These are phyloP conservation scores for Apogon talboti DNA, from an alignment of 2,797 vertebrate genomes.

Conservation along the genomic window DNA sequence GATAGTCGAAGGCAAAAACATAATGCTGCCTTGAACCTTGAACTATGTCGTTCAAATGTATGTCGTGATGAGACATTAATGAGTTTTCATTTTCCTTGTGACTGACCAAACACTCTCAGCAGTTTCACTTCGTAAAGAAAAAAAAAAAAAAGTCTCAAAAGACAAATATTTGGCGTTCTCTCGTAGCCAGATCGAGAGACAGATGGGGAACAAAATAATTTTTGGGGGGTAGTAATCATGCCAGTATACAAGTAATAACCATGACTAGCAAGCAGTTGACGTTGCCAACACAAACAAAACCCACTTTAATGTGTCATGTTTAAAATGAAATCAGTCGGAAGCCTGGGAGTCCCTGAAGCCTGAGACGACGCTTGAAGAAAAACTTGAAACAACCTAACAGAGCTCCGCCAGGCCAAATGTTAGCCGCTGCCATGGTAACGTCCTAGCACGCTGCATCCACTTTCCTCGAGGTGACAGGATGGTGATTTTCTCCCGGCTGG, in stretches of 20 bases:
- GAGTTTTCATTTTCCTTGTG: conserved; percentile 35
- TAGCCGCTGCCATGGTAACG: conserved; percentile 39
- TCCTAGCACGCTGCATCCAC: conserved; percentile 12
- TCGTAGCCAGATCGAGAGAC: conserved; percentile 65
- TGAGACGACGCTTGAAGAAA: conserved; percentile 5
- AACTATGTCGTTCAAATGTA: background rate
- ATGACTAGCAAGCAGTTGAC: conserved; percentile 40
- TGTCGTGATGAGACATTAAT: conserved; percentile 61
- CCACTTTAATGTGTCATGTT: conserved; percentile 61
- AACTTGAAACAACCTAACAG: conserved; percentile 35
- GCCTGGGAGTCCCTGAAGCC: conserved; percentile 11
- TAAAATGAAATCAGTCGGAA: conserved; percentile 49
- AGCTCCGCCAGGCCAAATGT: conserved; percentile 28
- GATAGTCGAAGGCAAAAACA: conserved; percentile 19
- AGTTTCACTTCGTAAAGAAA: conserved; percentile 29
- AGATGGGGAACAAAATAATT: conserved; percentile 67
- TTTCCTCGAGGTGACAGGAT: conserved; percentile 55
- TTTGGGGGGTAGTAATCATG: conserved; percentile 50
- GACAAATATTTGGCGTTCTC: conserved; percentile 63
- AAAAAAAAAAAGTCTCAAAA: conserved; percentile 45
- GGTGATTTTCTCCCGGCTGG: conserved; percentile 44
- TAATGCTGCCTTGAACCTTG: conserved; percentile 43
- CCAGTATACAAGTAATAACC: conserved; percentile 65
- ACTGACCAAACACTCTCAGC: conserved; percentile 48
- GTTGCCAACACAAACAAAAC: conserved; percentile 50